These are phyloP conservation scores for Platichthys stellatus DNA, from an alignment of 2,113 vertebrate genomes.

Conservation along the genomic window DNA sequence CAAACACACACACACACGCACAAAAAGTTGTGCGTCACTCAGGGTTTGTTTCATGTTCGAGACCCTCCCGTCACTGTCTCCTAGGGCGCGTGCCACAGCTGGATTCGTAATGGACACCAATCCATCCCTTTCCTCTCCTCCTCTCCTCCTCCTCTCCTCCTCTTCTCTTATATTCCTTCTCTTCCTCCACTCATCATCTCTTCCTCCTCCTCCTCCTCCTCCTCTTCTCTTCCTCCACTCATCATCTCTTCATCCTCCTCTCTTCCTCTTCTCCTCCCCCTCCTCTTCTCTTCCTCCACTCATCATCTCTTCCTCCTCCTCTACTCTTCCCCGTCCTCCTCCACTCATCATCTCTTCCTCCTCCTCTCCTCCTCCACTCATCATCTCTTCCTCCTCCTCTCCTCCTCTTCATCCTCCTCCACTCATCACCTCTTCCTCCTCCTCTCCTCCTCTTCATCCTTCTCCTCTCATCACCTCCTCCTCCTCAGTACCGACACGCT, in stretches of 20 bases:
- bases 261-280: not conserved
- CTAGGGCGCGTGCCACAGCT: constrained; percentile 10
- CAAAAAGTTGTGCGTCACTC: too few species aligned
- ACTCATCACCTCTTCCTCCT: not conserved
- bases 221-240: not conserved
- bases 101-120: constrained; percentile 47
- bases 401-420: not conserved
- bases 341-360: not conserved
- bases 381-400: too few species aligned
- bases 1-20: not conserved
- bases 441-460: not conserved
- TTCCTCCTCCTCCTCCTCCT: not conserved
- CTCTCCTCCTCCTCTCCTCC: not conserved
- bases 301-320: not conserved
- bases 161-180: too few species aligned
- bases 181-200: too few species aligned
- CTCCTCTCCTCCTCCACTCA: not conserved
- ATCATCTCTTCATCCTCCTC: not conserved
- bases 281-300: not conserved
- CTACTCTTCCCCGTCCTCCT: not conserved
- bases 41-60: too few species aligned
- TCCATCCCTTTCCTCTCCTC: constrained; percentile 15
- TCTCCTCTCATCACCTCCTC: not conserved
- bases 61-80: too few species aligned
- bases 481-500: constrained; percentile 14